phyloP scores from a whole-genome alignment of 2,797 vertebrate species.

The Coluber constrictor region DNA sequence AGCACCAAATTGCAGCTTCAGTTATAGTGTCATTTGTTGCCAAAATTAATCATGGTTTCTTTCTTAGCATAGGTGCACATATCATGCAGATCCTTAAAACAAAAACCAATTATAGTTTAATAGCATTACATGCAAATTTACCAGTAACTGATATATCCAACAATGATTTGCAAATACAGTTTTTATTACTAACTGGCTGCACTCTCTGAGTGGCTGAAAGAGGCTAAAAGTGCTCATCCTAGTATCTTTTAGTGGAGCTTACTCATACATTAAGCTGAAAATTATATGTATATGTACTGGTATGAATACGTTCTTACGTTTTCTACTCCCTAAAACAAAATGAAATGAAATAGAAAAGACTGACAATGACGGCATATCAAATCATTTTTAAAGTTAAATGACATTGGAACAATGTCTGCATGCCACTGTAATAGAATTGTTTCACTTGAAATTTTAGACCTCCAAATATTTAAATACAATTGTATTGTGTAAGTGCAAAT shows the following conservation, averaged over 20 bases:
- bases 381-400: background rate
- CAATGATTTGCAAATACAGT: background rate
- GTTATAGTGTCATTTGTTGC: background rate
- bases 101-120: background rate
- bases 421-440: background rate
- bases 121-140: background rate
- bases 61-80: background rate
- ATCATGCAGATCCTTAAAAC: background rate
- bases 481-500: background rate
- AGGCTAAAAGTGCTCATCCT: background rate
- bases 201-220: background rate
- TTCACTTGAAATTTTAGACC: background rate
- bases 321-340: background rate
- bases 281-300: background rate
- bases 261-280: background rate
- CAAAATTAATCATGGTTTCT: background rate
- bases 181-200: background rate
- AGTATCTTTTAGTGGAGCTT: background rate
- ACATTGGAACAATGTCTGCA: background rate
- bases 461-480: background rate
- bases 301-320: background rate
- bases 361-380: background rate
- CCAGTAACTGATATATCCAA: background rate
- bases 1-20: background rate
- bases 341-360: background rate